phyloP scores from a whole-genome alignment of 2,888 invertebrate species.

The Lochmaea capreae region DNA sequence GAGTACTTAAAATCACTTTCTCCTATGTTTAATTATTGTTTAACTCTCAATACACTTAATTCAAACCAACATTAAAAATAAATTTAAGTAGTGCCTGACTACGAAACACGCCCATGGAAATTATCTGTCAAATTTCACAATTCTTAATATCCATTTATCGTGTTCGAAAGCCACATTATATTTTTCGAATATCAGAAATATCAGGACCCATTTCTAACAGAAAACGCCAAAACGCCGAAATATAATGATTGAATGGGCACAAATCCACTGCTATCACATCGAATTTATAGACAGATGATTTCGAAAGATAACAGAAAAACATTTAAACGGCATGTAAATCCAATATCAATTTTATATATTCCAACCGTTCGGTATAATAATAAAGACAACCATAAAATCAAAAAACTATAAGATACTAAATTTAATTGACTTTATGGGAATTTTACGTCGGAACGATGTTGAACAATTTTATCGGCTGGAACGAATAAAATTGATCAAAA shows the following conservation, averaged over 20 bases:
- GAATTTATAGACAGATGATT: constrained; percentile 36
- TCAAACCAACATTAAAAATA: no score
- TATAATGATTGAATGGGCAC: constrained; percentile 38
- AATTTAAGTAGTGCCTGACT: no score
- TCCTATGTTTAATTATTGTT: no score
- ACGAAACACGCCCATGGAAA: constrained; percentile 9
- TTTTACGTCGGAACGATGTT: constrained; percentile 15
- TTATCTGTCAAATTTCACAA: neutral
- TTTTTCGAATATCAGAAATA: constrained; percentile 40
- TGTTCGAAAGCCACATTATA: constrained; percentile 38
- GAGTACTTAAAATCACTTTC: no score
- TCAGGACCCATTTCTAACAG: constrained; percentile 13
- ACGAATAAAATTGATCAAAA: neutral
- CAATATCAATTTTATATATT: constrained; percentile 33
- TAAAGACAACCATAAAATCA: constrained; percentile 20
- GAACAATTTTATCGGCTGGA: constrained; percentile 9
- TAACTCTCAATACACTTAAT: no score
- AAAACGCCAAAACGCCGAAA: constrained; percentile 33
- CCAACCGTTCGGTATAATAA: constrained; percentile 4
- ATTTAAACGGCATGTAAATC: constrained; percentile 41
- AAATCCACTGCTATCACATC: constrained; percentile 33
- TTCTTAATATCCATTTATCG: constrained; percentile 23
- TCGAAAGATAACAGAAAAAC: constrained; percentile 38
- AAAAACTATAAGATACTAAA: constrained; percentile 19
- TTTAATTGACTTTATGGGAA: constrained; percentile 26